Percentiles rank a stretch among this genome's conserved stretches.
phyloP scores from a whole-genome alignment of 2,797 vertebrate species.

The Nyctibius grandis region DNA sequence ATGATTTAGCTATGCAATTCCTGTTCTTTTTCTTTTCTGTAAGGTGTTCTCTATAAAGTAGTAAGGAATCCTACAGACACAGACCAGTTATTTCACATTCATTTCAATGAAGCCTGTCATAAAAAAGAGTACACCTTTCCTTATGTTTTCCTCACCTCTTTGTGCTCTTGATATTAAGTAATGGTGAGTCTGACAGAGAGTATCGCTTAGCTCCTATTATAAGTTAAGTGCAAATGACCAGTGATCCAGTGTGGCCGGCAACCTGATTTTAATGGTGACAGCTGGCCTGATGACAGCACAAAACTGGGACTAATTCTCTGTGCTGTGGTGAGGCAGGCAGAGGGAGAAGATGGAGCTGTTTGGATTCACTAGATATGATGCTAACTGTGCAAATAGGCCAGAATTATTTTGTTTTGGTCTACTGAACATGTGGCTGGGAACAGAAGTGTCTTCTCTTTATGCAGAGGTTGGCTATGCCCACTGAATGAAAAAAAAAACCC shows the following conservation, averaged over 20 bases:
- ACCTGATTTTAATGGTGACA: background rate
- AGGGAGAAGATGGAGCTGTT: background rate
- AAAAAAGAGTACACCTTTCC: background rate
- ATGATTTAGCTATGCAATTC: background rate
- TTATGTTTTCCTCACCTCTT: background rate
- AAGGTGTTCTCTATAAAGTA: background rate
- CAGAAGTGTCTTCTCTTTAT: background rate
- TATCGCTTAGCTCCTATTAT: background rate
- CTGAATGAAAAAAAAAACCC: background rate
- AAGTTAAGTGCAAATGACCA: background rate
- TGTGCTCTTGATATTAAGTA: background rate
- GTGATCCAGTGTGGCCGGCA: background rate
- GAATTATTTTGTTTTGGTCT: background rate
- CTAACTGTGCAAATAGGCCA: background rate
- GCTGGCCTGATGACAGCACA: background rate
- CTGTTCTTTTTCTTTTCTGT: background rate
- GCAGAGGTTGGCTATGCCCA: background rate
- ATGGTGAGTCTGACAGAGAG: background rate
- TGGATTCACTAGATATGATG: background rate
- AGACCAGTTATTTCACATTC: background rate
- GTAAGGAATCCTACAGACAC: background rate
- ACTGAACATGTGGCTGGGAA: background rate
- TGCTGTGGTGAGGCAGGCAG: background rate
- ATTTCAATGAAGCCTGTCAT: background rate
- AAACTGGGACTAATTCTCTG: background rate